A percentile compares a stretch with the other conserved stretches of the same genome.
phyloP scores from a whole-genome alignment of 2,113 vertebrate genomes.

The Paramormyrops kingsleyae region DNA sequence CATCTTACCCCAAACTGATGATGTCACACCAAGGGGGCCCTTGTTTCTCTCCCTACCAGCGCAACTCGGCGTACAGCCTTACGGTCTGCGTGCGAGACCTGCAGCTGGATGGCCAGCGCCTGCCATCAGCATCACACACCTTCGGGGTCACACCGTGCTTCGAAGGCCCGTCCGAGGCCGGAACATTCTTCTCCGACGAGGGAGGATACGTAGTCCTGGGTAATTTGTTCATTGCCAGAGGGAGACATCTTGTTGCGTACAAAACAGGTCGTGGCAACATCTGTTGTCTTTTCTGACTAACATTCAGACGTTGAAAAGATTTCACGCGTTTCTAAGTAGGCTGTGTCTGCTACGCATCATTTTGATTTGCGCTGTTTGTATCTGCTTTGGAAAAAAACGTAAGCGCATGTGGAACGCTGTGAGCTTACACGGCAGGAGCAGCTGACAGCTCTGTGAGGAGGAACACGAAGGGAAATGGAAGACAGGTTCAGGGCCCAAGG shows the following conservation, averaged over 20 bases:
- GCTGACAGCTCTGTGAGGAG: conserved; percentile 17
- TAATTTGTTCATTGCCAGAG: conserved; percentile 44
- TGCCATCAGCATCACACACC: conserved; percentile 64
- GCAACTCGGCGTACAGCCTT: conserved; percentile 79
- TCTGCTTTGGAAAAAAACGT: neutral
- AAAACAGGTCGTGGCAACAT: neutral
- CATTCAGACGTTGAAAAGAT: neutral
- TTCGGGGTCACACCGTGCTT: conserved; percentile 90
- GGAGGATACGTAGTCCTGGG: conserved; percentile 87
- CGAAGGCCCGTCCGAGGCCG: conserved; percentile 76
- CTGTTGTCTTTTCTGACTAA: neutral
- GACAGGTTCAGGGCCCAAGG: conserved; percentile 5
- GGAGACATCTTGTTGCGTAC: neutral
- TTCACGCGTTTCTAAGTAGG: neutral
- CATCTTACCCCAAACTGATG: neutral
- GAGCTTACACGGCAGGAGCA: conserved; percentile 24
- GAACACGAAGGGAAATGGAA: neutral
- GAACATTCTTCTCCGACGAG: conserved; percentile 84
- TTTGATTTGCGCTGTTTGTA: neutral
- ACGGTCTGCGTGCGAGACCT: conserved; percentile 81
- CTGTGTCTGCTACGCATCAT: neutral
- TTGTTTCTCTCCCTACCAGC: conserved; percentile 52
- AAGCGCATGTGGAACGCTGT: neutral
- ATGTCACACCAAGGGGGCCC: neutral
- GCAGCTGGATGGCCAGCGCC: conserved; percentile 71